Base-by-base conservation (phyloP, 1,140 invertebrate species). In the Panonychus citri region DNA sequence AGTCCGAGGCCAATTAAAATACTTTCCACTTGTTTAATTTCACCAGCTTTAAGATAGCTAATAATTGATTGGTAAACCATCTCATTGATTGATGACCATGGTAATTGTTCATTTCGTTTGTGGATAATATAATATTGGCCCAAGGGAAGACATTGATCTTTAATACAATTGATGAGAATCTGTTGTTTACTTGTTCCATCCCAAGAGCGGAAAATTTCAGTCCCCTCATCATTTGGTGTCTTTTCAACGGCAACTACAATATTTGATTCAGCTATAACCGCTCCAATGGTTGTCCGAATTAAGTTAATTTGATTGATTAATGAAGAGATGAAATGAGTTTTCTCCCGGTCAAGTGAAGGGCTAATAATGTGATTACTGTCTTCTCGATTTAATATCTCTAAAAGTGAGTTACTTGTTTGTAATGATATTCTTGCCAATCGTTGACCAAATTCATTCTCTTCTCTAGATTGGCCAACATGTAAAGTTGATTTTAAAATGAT, bases 301-400 rank as follows among this genome's bases (percentile, higher is more conserved):
- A 24, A 46, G 19, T 46, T 46, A 8, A 46, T 24, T 7, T 46
- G 43, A 30, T 46, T 56, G 46, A 55, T 55, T 42, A 60, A 53
- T 66, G 65, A 66, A 64, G 69, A 66, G 43, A 46, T 46, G 43
- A 46, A 46, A 46, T n/a, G 19, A 7, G 19, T 10, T 46, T 24
- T n/a, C n/a, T 46, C 43, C 10, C 43, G 5, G 2, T 46, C 43
- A 10, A 46, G n/a, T 10, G n/a, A 21, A 34, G 30, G 5, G 12
- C 12, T 34, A n/a, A 46, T 24, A 19, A 46, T n/a, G n/a, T 10
- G 21, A 24, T 46, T 46, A 10, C 15, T n/a, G 15, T 46, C 43
- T 46, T 46, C 43, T 46, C n/a, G 43, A 2, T 10, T 10, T 24
- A 46, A 46, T n/a, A 46, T 46, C 19, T 46, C 21, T n/a, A 46